Evolutionary conservation across 2,113 vertebrate genomes (phyloP), one percentile per base, ranked within the genome.

Genomic region (Alces alces): DNA sequence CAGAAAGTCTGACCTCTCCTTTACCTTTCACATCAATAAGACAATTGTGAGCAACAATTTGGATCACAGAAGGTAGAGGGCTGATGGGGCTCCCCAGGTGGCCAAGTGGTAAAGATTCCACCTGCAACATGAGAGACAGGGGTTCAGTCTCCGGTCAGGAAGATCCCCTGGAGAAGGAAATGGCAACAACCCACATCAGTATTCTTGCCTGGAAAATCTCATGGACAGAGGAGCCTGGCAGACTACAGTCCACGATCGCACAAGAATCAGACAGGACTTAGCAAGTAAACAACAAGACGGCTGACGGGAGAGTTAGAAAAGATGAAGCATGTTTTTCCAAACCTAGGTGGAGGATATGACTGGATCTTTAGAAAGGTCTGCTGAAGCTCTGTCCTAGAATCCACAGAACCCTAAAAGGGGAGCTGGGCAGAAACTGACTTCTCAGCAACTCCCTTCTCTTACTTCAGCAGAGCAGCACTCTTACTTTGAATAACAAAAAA

Each of bases 361-460:
- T 55, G 36, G 43, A 93, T 93, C 88, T 95, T 95, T 73, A 91
- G 95, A 97, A 98, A 97, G 84, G 89, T 96, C 73, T 60, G 85
- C 43, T 33, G 47, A 98, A 73, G 47, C 78, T 57, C 95, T 97
- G 25, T 57, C 60, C 91, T 85, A 86, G 89, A 96, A 84, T 94
- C 76, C 57, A 50, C 3, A 93, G 80, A 91, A 76, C 47, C 79
- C 78, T 95, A 85, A 93, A 91, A 84, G 93, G 95, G 17, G 83
- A 93, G n/a, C 55, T 12, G 33, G 85, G 30, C 52, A 57, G 36
- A 52, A 89, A 60, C 19, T 30, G 43, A 78, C 30, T 84, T 86
- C 70, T 86, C 57, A 19, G 52, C 25, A 36, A 43, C 39, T 94
- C 36, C 9, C 54, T 11, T 28, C 1, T 64, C 88, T 93, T 27